These are phyloP conservation scores for Brachypterus glaber DNA, from an alignment of 2,888 invertebrate species.

Conservation along the genomic window DNA sequence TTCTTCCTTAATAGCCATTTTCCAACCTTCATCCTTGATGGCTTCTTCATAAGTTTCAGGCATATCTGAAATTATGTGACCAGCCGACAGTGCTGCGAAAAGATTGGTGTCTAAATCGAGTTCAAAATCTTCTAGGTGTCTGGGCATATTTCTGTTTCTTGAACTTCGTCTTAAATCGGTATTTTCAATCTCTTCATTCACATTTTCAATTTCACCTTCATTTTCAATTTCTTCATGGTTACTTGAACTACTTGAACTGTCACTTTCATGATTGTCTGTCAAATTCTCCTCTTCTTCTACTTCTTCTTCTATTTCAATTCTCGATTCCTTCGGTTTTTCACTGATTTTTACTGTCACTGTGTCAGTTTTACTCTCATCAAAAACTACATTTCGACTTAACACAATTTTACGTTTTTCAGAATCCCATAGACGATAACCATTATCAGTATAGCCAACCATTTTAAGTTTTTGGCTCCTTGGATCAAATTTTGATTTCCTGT, in stretches of 20 bases:
- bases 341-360: background rate
- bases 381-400: too few species aligned
- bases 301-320: background rate
- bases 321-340: background rate
- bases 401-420: too few species aligned
- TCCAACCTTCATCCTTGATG: background rate
- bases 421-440: too few species aligned
- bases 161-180: too few species aligned
- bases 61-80: too few species aligned
- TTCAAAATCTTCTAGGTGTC: background rate
- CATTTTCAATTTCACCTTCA: too few species aligned
- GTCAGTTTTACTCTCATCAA: background rate
- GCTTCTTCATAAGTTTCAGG: too few species aligned
- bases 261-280: background rate
- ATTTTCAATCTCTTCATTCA: too few species aligned
- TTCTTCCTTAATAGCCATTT: background rate
- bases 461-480: background rate
- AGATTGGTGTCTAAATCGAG: background rate
- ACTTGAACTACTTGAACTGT: too few species aligned
- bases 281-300: slow-evolving; percentile 2
- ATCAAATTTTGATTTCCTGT: slow-evolving; percentile 1
- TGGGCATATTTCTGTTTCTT: slow-evolving; percentile 1
- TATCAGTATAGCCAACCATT: too few species aligned
- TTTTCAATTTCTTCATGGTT: too few species aligned
- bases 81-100: background rate